Conservation (phyloP, 2,888 invertebrate genomes). For the Toxonevra muliebris region DNA sequence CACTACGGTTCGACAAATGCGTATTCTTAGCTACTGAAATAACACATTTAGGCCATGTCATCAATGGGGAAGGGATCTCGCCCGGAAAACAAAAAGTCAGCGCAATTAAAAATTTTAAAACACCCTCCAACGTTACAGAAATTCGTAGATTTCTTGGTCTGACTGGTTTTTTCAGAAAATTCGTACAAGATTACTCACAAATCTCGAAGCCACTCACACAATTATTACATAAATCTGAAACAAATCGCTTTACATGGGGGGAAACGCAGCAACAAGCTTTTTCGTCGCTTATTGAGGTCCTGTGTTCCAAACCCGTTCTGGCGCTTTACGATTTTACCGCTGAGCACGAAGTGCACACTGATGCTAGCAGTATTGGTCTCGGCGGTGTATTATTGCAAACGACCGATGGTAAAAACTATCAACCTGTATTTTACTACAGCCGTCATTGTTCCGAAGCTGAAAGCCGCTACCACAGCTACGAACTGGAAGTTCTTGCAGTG, state of each 20-base stretch:
- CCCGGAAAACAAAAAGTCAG: slow-evolving; percentile 32
- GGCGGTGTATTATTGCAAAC: slow-evolving; percentile 22
- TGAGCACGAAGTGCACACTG: slow-evolving; percentile 29
- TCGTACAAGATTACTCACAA: slow-evolving; percentile 26
- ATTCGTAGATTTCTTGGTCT: slow-evolving; percentile 32
- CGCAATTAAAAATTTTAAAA: slow-evolving; percentile 30
- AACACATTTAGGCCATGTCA: slow-evolving; percentile 31
- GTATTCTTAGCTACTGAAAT: slow-evolving; percentile 31
- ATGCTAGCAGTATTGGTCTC: no score
- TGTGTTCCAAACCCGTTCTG: slow-evolving; percentile 12
- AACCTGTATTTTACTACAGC: slow-evolving; percentile 32
- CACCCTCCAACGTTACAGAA: slow-evolving; percentile 30
- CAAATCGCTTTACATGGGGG: slow-evolving; percentile 5
- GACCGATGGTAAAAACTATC: slow-evolving; percentile 6
- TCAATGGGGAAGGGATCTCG: slow-evolving; percentile 30
- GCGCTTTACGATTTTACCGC: slow-evolving; percentile 25
- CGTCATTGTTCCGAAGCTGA: slow-evolving; percentile 29
- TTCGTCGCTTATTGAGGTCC: background rate
- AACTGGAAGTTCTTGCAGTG: no score
- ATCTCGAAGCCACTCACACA: slow-evolving; percentile 31
- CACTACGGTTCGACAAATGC: slow-evolving; percentile 34
- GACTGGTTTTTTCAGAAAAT: slow-evolving; percentile 33
- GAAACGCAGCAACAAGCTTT: slow-evolving; percentile 1
- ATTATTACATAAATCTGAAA: slow-evolving; percentile 34
- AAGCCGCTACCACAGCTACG: no score